Percentiles rank a stretch among this genome's conserved stretches.
Conservation (phyloP, 1,140 invertebrate species). For the Copidosoma floridanum region DNA sequence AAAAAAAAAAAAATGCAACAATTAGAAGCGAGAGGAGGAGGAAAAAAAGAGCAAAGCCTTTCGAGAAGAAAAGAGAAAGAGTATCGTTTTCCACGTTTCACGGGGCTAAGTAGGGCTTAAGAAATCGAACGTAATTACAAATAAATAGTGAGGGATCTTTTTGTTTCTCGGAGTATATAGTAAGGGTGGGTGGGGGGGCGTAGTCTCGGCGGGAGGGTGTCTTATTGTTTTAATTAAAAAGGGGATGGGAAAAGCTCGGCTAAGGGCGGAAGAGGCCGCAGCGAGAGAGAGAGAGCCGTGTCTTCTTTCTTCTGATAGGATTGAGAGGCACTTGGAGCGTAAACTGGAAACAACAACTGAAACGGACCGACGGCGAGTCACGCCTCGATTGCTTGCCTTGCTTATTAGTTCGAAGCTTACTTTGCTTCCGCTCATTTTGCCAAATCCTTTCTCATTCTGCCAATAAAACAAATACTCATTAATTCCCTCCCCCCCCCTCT, state of each 20-base stretch:
- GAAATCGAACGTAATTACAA: constrained; percentile 58
- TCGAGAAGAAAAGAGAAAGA: background rate
- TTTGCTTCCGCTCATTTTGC: constrained; percentile 42
- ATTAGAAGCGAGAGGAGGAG: background rate
- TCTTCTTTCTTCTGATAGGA: constrained; percentile 52
- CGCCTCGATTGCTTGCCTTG: constrained; percentile 48
- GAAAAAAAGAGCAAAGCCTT: background rate
- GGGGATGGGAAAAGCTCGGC: constrained; percentile 22
- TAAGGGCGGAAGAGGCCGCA: constrained; percentile 27
- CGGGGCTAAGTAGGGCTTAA: constrained; percentile 45
- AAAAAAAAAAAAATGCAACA: constrained; percentile 17
- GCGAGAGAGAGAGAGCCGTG: constrained; percentile 42
- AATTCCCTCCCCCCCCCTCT: background rate
- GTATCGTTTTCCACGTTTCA: constrained; percentile 15
- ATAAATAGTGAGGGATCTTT: constrained; percentile 52
- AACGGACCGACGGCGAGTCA: constrained; percentile 48
- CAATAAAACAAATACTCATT: constrained; percentile 10
- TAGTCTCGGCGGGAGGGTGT: constrained; percentile 32
- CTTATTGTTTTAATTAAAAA: constrained; percentile 56
- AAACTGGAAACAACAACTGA: constrained; percentile 53
- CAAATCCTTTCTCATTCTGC: constrained; percentile 29
- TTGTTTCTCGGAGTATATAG: constrained; percentile 32
- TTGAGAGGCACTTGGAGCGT: constrained; percentile 50
- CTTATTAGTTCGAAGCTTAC: constrained; percentile 50
- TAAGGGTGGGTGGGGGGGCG: too few relatives aligned